Percentiles rank a stretch among this genome's conserved stretches.
phyloP scores from a whole-genome alignment of 2,888 invertebrate species.

The Lucinisca nassula region DNA sequence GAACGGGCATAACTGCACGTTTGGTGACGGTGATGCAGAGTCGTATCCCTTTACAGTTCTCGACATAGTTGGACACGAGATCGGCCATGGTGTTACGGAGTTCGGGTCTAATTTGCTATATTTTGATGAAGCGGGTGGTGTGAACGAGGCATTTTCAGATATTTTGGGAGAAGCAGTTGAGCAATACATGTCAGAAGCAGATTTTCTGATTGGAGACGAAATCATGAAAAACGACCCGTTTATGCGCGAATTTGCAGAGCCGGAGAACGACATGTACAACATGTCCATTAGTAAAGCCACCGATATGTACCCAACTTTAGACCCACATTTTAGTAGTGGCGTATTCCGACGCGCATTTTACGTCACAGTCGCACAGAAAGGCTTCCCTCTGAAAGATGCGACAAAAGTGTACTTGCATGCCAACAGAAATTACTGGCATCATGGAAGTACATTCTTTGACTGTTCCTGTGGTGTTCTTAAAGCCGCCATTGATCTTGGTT shows the following conservation, averaged over 20 bases:
- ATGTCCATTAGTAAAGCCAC: conserved; percentile 69
- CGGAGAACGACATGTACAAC: conserved; percentile 72
- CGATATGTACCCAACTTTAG: conserved; percentile 60
- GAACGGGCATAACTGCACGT: conserved; percentile 72
- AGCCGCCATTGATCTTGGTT: conserved; percentile 75
- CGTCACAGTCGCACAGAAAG: conserved; percentile 61
- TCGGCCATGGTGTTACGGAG: conserved; percentile 76
- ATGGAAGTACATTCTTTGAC: conserved; percentile 61
- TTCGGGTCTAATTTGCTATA: conserved; percentile 73
- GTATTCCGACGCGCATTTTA: conserved; percentile 75
- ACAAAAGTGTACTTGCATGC: conserved; percentile 72
- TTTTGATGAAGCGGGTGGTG: conserved; percentile 73
- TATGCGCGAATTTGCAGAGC: conserved; percentile 73
- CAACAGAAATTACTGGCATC: conserved; percentile 77
- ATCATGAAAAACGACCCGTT: conserved; percentile 49
- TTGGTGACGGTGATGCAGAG: conserved; percentile 73
- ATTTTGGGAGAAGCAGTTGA: conserved; percentile 75
- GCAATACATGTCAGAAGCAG: conserved; percentile 50
- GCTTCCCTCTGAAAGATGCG: conserved; percentile 65
- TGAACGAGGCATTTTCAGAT: conserved; percentile 79
- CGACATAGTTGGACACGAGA: conserved; percentile 76
- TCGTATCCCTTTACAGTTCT: conserved; percentile 72
- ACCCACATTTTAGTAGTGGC: conserved; percentile 77
- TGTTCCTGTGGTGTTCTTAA: conserved; percentile 77
- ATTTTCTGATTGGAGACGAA: conserved; percentile 63